A percentile compares a stretch with the other conserved stretches of the same genome.
Conservation (phyloP, 2,888 invertebrate genomes). For the Stenurella melanura region DNA sequence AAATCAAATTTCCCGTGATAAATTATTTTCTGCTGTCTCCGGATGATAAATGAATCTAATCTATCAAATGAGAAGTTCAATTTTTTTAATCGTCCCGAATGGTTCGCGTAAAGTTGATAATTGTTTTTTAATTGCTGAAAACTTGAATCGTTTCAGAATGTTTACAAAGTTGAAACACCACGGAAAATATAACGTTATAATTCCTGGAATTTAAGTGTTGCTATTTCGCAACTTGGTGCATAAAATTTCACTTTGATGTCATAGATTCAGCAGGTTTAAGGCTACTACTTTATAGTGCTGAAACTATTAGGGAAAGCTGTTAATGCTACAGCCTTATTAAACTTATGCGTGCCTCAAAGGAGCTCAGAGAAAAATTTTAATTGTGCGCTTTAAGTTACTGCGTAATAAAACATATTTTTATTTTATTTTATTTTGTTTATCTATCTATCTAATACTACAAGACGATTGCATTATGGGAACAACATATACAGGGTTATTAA, state of each 20-base stretch:
- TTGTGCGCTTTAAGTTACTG: too few species aligned
- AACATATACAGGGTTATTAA: too few species aligned
- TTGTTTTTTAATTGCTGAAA: conserved; percentile 29
- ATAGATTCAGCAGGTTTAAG: too few species aligned
- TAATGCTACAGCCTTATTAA: too few species aligned
- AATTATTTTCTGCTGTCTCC: conserved; percentile 34
- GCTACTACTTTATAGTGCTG: too few species aligned
- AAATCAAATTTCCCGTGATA: conserved; percentile 41
- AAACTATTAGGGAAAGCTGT: too few species aligned
- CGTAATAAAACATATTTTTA: too few species aligned
- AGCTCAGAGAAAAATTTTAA: too few species aligned
- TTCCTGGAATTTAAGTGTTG: not conserved
- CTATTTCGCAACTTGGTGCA: not conserved
- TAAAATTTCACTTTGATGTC: not conserved
- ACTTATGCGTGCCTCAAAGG: too few species aligned
- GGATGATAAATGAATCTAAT: conserved; percentile 37
- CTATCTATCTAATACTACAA: too few species aligned
- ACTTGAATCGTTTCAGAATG: not conserved
- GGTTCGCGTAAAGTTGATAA: conserved; percentile 22
- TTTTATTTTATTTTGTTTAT: too few species aligned
- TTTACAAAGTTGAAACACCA: not conserved
- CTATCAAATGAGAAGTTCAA: conserved; percentile 36
- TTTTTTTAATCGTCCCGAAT: conserved; percentile 34
- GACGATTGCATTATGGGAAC: too few species aligned
- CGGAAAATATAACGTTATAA: not conserved